These are phyloP conservation scores for Cercocebus atys DNA, from an alignment of 2,113 vertebrate species.

Conservation along the genomic window DNA sequence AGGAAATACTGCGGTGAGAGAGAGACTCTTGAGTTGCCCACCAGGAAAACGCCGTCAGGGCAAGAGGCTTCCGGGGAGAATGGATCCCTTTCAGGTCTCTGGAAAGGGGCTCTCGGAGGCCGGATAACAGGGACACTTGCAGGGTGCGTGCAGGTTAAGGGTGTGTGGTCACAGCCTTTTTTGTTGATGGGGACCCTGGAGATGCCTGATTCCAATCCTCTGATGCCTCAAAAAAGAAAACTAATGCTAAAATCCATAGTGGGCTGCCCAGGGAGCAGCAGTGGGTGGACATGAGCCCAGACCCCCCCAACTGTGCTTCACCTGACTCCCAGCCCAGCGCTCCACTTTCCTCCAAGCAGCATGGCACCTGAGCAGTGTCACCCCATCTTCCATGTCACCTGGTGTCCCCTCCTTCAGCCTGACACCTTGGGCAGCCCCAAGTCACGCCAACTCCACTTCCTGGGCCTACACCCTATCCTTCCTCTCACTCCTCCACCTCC, in stretches of 20 bases:
- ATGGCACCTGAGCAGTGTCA: accelerated
- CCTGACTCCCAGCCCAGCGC: no score
- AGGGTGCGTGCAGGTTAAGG: neutral
- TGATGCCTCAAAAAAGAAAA: neutral
- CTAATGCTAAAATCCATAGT: accelerated
- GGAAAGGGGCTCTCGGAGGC: neutral
- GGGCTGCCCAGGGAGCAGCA: neutral
- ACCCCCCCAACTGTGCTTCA: accelerated
- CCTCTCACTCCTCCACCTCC: neutral
- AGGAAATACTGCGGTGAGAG: neutral
- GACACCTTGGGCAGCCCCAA: neutral
- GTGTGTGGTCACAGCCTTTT: neutral
- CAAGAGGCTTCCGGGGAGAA: neutral
- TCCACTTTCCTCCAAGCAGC: no score
- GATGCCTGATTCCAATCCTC: neutral
- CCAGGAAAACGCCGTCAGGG: accelerated
- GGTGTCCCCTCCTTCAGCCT: no score
- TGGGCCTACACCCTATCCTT: accelerated
- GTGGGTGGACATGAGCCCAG: neutral
- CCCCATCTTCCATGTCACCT: neutral
- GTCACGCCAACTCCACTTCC: accelerated
- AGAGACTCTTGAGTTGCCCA: accelerated
- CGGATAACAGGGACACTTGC: accelerated
- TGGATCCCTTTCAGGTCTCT: no score
- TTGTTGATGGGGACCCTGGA: neutral